A percentile compares a stretch with the other conserved stretches of the same genome.
Conservation (phyloP, 2,113 vertebrate genomes). For the Perognathus longimembris region DNA sequence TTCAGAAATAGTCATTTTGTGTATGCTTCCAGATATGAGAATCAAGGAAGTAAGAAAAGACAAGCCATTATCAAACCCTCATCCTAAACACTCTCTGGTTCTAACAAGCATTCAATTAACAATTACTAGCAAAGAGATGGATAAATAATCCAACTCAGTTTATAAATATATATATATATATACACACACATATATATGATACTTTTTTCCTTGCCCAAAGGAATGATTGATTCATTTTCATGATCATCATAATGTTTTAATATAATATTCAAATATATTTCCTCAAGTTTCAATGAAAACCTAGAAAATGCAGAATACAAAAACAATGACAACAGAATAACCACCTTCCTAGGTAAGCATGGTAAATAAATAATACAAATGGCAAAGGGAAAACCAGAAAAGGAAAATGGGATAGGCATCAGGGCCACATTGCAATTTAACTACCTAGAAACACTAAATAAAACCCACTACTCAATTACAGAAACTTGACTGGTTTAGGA, state of each 20-base stretch:
- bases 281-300: conserved; percentile 61
- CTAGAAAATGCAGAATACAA: conserved; percentile 7
- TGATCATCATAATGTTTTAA: conserved; percentile 51
- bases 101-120: neutral
- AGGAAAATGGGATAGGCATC: neutral
- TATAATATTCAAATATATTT: conserved; percentile 57
- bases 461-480: conserved; percentile 11
- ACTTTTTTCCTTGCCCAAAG: conserved; percentile 58
- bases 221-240: conserved; percentile 45
- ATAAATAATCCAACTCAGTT: neutral
- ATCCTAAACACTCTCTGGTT: neutral
- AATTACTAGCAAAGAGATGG: neutral
- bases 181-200: neutral
- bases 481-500: neutral
- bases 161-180: neutral
- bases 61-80: neutral
- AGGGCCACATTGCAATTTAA: neutral
- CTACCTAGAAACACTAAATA: conserved; percentile 24
- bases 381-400: neutral
- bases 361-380: conserved; percentile 43
- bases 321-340: neutral
- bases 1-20: conserved; percentile 5
- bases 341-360: neutral
- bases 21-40: neutral
- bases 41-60: neutral